Conservation (phyloP, 2,113 vertebrate genomes). For the Ranitomeya imitator region DNA sequence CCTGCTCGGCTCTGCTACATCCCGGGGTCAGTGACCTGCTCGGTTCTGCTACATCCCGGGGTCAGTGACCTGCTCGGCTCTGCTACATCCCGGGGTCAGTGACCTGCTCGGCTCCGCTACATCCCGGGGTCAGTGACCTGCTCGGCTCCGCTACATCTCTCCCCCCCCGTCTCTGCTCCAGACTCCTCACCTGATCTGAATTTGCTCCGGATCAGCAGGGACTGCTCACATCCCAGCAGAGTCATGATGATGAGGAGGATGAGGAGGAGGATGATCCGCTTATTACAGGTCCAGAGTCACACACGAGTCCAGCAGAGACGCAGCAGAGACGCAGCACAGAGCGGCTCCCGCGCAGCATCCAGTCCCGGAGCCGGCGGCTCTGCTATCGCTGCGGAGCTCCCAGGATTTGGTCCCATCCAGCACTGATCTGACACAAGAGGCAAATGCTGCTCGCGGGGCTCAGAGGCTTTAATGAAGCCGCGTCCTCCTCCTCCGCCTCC, state of each 20-base stretch:
- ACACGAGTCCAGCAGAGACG: slow-evolving; percentile 59
- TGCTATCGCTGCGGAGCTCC: slow-evolving; percentile 63
- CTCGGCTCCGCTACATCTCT: too few relatives aligned
- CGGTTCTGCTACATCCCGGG: too few relatives aligned
- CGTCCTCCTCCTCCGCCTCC: slow-evolving; percentile 74
- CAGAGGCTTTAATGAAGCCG: slow-evolving; percentile 75
- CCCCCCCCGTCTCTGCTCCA: neutral
- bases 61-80: neutral
- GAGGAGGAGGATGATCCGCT: slow-evolving; percentile 67
- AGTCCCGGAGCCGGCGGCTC: slow-evolving; percentile 59
- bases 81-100: neutral
- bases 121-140: neutral
- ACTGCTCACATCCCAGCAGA: slow-evolving; percentile 96
- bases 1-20: too few relatives aligned
- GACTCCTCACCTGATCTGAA: slow-evolving; percentile 96
- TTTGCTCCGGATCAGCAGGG: slow-evolving; percentile 98
- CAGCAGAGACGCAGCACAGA: too few relatives aligned
- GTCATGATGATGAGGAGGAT: slow-evolving; percentile 77
- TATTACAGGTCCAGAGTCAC: slow-evolving; percentile 78
- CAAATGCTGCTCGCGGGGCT: slow-evolving; percentile 73
- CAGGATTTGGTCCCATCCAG: slow-evolving; percentile 82
- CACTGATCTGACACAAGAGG: slow-evolving; percentile 76
- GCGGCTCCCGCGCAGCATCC: neutral
- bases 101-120: neutral
- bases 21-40: too few relatives aligned